Percentiles rank a stretch among this genome's conserved stretches.
Evolutionary conservation across 1,140 invertebrate genomes (phyloP).

Genomic region (Tetramorium parvispinum): DNA sequence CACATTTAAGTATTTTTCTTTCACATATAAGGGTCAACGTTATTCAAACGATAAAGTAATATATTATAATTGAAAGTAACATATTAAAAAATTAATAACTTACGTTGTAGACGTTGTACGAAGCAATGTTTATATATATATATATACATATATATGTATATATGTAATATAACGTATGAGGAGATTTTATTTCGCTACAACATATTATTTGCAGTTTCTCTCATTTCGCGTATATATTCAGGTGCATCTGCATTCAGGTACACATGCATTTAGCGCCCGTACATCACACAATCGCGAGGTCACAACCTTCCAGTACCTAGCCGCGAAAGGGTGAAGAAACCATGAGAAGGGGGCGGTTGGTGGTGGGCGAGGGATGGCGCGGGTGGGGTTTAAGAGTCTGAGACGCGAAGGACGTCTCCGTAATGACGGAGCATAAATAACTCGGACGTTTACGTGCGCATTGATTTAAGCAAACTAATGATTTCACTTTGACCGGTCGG

Average conservation of each 20-base stretch:
- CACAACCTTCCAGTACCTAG: conserved; percentile 29
- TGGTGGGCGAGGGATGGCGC: conserved; percentile 65
- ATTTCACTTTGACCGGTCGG: conserved; percentile 85
- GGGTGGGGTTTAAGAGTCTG: conserved; percentile 55
- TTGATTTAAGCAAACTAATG: conserved; percentile 87
- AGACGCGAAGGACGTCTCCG: conserved; percentile 81
- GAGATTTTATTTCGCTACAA: neutral
- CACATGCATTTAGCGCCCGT: neutral
- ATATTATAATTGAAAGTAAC: neutral
- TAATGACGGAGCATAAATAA: conserved; percentile 86
- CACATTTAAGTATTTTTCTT: neutral
- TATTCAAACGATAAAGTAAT: neutral
- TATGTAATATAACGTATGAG: neutral
- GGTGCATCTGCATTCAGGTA: neutral
- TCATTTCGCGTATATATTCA: neutral
- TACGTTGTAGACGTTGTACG: neutral
- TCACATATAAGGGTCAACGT: neutral
- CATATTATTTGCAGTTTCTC: neutral
- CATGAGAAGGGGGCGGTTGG: conserved; percentile 47
- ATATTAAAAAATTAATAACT: neutral
- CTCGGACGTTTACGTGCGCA: conserved; percentile 85
- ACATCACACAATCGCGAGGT: conserved; percentile 32
- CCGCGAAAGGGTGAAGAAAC: conserved; percentile 56
- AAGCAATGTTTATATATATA: neutral
- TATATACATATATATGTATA: too few species aligned